Conservation (phyloP, 2,113 vertebrate genomes). For the Amphiprion ocellaris region DNA sequence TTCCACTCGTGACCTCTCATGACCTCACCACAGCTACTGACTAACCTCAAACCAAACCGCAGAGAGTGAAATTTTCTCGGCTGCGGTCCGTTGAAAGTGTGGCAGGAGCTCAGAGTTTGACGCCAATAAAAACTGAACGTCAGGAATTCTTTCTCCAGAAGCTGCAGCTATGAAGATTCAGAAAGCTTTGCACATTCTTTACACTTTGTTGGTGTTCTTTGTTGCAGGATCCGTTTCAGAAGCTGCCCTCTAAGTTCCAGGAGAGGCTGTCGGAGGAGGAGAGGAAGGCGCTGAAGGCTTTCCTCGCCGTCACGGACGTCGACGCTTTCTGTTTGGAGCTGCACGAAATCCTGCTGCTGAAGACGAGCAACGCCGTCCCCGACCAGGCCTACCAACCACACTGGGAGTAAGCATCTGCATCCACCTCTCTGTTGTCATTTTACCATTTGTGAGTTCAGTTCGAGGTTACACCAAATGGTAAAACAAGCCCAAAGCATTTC, state of each 20-base stretch:
- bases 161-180: not conserved
- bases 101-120: constrained; percentile 40
- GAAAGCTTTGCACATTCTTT: not conserved
- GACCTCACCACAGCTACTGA: not conserved
- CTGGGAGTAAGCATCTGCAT: constrained; percentile 79
- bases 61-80: not conserved
- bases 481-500: constrained; percentile 14
- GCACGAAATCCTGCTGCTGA: constrained; percentile 83
- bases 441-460: constrained; percentile 42
- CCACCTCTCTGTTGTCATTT: not conserved
- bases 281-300: constrained; percentile 61
- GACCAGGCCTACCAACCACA: constrained; percentile 62
- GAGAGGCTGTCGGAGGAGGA: constrained; percentile 62
- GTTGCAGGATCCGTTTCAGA: constrained; percentile 79
- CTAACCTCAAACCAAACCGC: constrained; percentile 45
- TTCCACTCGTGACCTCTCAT: constrained; percentile 49
- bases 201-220: not conserved
- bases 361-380: constrained; percentile 50
- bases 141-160: not conserved
- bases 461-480: constrained; percentile 45
- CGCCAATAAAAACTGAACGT: constrained; percentile 31
- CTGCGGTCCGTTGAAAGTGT: constrained; percentile 59
- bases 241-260: constrained; percentile 62
- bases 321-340: constrained; percentile 78
- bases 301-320: constrained; percentile 74